These are phyloP conservation scores for Andrena flavipes DNA, from an alignment of 2,888 invertebrate species.

Conservation along the genomic window DNA sequence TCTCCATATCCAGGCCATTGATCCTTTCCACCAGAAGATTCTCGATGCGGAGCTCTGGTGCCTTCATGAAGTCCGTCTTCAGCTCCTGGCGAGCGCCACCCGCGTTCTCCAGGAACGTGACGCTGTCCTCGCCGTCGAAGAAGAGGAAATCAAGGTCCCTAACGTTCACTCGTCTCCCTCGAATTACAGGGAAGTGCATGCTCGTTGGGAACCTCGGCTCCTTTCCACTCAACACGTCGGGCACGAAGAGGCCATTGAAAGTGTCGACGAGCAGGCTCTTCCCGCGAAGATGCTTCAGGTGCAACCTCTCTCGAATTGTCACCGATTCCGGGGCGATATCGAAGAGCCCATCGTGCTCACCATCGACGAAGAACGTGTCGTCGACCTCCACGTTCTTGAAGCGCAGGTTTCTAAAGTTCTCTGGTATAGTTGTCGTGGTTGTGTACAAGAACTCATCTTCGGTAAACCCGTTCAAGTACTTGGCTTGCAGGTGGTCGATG, in stretches of 20 bases:
- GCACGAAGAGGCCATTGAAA: slow-evolving; percentile 75
- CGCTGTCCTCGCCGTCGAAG: slow-evolving; percentile 4
- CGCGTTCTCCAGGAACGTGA: not conserved
- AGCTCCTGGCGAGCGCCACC: not conserved
- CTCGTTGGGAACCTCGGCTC: slow-evolving; percentile 36
- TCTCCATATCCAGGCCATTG: slow-evolving; percentile 45
- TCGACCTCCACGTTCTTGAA: slow-evolving; percentile 70
- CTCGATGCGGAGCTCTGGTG: slow-evolving; percentile 40
- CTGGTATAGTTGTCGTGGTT: slow-evolving; percentile 60
- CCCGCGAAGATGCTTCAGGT: slow-evolving; percentile 62
- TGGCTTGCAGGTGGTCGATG: slow-evolving; percentile 71
- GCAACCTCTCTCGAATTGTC: slow-evolving; percentile 55
- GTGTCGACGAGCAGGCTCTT: slow-evolving; percentile 61
- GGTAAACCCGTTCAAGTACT: slow-evolving; percentile 72
- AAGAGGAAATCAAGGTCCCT: slow-evolving; percentile 41
- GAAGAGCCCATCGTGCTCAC: slow-evolving; percentile 36
- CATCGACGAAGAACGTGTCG: slow-evolving; percentile 48
- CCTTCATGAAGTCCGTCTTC: not conserved
- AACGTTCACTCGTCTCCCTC: slow-evolving; percentile 57
- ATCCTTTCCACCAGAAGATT: slow-evolving; percentile 60
- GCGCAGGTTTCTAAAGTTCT: slow-evolving; percentile 60
- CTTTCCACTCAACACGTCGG: slow-evolving; percentile 62
- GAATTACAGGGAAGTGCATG: slow-evolving; percentile 58
- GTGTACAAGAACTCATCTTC: slow-evolving; percentile 76
- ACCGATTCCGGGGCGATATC: slow-evolving; percentile 56